Evolutionary conservation across 2,797 vertebrate species (phyloP).

Genomic region (Rhinatrema bivittatum): DNA sequence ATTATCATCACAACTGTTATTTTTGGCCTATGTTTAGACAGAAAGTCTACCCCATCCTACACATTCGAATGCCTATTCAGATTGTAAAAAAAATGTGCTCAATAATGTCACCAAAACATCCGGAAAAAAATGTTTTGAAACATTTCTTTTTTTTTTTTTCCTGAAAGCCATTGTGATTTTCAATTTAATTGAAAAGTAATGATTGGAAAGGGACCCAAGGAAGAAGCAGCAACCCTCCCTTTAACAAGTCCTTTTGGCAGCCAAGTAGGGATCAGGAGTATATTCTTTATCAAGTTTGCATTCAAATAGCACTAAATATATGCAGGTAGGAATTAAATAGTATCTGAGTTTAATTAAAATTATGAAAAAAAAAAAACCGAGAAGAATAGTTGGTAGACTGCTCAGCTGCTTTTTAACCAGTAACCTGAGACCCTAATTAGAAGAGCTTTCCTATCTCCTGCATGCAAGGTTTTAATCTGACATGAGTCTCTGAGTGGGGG

Average conservation of each 20-base stretch:
- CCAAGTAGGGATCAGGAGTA: no score
- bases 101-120: no score
- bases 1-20: no score
- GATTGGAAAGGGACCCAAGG: constrained; percentile 53
- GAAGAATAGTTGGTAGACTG: constrained; percentile 78
- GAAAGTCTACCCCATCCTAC: no score
- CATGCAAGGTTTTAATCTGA: constrained; percentile 89
- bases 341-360: constrained; percentile 98
- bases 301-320: constrained; percentile 83
- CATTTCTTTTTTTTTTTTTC: constrained; percentile 69
- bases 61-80: no score
- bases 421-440: constrained; percentile 93
- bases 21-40: no score
- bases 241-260: no score
- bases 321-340: constrained; percentile 88
- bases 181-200: constrained; percentile 64
- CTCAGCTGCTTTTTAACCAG: constrained; percentile 83
- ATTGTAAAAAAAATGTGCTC: no score
- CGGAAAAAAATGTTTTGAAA: no score
- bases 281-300: constrained; percentile 90
- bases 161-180: constrained; percentile 58
- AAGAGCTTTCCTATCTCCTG: constrained; percentile 86
- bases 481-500: constrained; percentile 70
- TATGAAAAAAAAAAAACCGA: constrained; percentile 67
- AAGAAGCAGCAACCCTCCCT: constrained; percentile 57